Percentiles rank a stretch among this genome's conserved stretches.
Evolutionary conservation across 2,113 vertebrate genomes (phyloP).

Genomic region (Indicator maculatus): DNA sequence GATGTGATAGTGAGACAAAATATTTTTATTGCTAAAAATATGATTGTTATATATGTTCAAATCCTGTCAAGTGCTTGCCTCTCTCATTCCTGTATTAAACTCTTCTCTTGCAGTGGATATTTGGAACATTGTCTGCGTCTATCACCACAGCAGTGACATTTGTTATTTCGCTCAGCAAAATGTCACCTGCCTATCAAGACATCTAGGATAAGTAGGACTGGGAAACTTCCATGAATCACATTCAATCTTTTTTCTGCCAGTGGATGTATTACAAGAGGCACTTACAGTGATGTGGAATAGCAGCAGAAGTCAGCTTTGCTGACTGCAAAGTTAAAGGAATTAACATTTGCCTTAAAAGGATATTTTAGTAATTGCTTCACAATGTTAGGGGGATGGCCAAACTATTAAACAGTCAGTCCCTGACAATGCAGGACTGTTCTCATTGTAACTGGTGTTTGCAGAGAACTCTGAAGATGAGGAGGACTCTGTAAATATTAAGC

Average conservation of each 20-base stretch:
- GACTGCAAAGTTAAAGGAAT: not conserved
- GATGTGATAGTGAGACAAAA: conserved; percentile 15
- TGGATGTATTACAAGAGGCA: not conserved
- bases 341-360: not conserved
- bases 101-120: conserved; percentile 24
- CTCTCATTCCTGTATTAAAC: conserved; percentile 10
- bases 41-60: conserved; percentile 15
- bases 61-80: conserved; percentile 26
- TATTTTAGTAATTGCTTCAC: conserved; percentile 7
- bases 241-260: conserved; percentile 20
- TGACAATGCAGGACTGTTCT: not conserved
- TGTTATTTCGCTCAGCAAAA: conserved; percentile 48
- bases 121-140: conserved; percentile 37
- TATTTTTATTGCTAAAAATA: conserved; percentile 47
- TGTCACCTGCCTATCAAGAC: conserved; percentile 52
- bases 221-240: not conserved
- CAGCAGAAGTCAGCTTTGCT: not conserved
- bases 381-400: not conserved
- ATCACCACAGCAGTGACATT: conserved; percentile 43
- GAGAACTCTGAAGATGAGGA: not conserved
- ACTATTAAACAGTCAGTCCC: not conserved
- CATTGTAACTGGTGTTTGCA: not conserved
- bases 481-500: not conserved
- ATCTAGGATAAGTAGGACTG: conserved; percentile 3
- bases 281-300: not conserved